phyloP scores from a whole-genome alignment of 92 coral and sea anemone genomes.

The Blastomussa wellsi region DNA sequence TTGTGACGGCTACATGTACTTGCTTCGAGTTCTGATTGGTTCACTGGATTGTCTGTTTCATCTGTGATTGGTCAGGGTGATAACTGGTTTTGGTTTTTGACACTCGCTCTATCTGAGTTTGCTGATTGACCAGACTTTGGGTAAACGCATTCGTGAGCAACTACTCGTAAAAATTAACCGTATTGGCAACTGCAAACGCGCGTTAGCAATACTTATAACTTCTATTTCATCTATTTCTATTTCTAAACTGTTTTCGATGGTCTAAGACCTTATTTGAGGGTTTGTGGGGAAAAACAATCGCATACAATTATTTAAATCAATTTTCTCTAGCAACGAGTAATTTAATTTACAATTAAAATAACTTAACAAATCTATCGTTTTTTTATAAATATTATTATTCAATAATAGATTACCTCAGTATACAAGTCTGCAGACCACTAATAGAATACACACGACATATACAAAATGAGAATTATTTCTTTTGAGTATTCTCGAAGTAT shows the following conservation, averaged over 20 bases:
- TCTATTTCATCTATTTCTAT: not conserved
- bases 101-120: too few relatives aligned
- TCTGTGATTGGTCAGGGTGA: not conserved
- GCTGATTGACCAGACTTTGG: too few relatives aligned
- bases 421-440: not conserved
- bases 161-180: too few relatives aligned
- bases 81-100: not conserved
- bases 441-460: not conserved
- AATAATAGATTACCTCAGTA: slow-evolving; percentile 9
- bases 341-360: slow-evolving; percentile 23
- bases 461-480: not conserved
- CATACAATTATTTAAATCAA: not conserved
- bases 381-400: slow-evolving; percentile 27
- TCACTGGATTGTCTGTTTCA: not conserved
- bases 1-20: too few relatives aligned
- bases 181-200: not conserved
- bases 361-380: not conserved
- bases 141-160: too few relatives aligned
- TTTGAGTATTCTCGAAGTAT: not conserved
- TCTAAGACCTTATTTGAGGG: not conserved
- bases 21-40: too few relatives aligned
- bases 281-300: not conserved
- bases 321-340: not conserved
- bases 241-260: not conserved
- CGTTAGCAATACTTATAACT: not conserved